These are phyloP conservation scores for Fragum fragum DNA, from an alignment of 2,888 invertebrate species.

Conservation along the genomic window DNA sequence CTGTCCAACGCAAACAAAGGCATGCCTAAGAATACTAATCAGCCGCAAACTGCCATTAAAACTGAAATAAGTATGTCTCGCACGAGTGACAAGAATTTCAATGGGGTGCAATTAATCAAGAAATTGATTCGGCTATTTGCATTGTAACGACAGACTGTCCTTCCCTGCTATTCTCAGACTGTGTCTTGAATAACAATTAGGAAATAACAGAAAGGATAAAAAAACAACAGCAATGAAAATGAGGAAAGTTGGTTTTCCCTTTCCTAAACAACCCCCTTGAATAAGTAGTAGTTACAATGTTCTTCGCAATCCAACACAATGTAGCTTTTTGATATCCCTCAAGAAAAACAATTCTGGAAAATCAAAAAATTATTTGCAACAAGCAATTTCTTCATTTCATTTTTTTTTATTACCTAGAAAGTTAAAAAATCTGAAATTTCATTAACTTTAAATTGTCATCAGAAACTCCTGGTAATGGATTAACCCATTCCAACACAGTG, in stretches of 20 bases:
- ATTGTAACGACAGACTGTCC: conserved; percentile 52
- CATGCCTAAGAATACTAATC: conserved; percentile 60
- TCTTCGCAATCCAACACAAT: too few relatives aligned
- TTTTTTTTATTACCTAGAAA: neutral
- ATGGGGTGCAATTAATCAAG: conserved; percentile 58
- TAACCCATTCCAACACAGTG: too few relatives aligned
- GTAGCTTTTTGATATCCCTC: too few relatives aligned
- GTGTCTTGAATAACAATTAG: conserved; percentile 58
- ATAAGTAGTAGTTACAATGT: too few relatives aligned
- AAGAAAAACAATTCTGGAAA: neutral
- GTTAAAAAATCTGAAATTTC: too few relatives aligned
- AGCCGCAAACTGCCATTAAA: conserved; percentile 53
- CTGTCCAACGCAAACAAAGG: conserved; percentile 41
- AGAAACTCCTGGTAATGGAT: too few relatives aligned
- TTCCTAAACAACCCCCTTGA: too few relatives aligned
- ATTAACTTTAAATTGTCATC: too few relatives aligned
- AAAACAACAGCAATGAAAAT: conserved; percentile 18
- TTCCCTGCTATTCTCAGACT: conserved; percentile 47
- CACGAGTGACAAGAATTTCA: conserved; percentile 58
- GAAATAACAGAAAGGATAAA: neutral
- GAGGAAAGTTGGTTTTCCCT: neutral
- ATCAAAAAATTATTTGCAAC: neutral
- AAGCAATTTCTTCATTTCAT: neutral
- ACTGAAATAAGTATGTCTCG: conserved; percentile 53
- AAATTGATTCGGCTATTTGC: conserved; percentile 59